Percentiles rank a stretch among this genome's conserved stretches.
Evolutionary conservation across 1,140 invertebrate species (phyloP).

Genomic region (Yoshiicerus persimilis): DNA sequence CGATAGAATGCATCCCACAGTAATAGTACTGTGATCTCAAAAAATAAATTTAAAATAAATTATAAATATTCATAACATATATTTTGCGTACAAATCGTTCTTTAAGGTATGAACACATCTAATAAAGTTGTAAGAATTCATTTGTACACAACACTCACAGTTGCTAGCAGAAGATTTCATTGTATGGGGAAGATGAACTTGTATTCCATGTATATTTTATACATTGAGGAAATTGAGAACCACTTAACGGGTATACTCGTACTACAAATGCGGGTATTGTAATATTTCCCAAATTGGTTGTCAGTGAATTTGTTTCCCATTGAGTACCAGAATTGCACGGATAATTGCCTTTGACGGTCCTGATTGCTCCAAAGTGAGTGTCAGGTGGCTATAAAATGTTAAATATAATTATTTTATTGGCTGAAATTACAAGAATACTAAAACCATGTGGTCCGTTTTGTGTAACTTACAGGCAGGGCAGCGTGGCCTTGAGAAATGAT

Average conservation of each 20-base stretch:
- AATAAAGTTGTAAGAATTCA: no score
- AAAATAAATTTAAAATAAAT: no score
- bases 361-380: conserved; percentile 42
- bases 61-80: no score
- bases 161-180: neutral
- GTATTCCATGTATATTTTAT: neutral
- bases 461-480: conserved; percentile 13
- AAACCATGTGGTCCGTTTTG: no score
- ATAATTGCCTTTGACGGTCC: conserved; percentile 40
- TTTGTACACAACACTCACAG: no score
- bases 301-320: conserved; percentile 44
- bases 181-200: no score
- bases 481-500: conserved; percentile 35
- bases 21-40: no score
- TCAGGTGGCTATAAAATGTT: conserved; percentile 25
- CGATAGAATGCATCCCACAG: no score
- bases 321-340: conserved; percentile 24
- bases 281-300: conserved; percentile 33
- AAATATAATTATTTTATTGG: neutral
- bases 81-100: no score
- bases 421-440: no score
- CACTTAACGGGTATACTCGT: conserved; percentile 39
- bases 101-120: no score
- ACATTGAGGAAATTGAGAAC: no score
- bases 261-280: conserved; percentile 45